Conservation (phyloP, 2,797 vertebrate genomes). For the Chelon labrosus region DNA sequence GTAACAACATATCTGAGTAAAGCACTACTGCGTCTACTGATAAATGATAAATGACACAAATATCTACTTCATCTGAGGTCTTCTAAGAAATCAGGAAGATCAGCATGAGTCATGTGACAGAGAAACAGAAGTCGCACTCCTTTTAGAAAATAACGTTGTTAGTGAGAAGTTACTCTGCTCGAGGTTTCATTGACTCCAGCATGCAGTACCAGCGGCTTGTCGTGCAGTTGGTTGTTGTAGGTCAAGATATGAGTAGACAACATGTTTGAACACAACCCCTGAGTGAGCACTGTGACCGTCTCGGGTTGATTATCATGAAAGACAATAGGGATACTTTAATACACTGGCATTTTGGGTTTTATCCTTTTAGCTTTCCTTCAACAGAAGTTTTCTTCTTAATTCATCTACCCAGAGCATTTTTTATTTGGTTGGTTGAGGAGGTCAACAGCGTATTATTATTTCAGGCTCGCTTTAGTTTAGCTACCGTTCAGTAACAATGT, state of each 20-base stretch:
- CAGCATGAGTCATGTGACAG: not conserved
- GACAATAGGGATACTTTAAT: constrained; percentile 5
- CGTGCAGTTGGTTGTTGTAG: constrained; percentile 16
- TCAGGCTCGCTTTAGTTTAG: not conserved
- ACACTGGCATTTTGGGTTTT: constrained; percentile 9
- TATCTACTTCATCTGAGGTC: constrained; percentile 1
- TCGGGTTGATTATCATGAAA: not conserved
- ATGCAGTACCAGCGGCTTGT: constrained; percentile 63
- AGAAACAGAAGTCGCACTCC: constrained; percentile 45
- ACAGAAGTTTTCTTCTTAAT: not conserved
- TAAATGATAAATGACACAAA: not conserved
- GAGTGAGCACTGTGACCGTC: not conserved
- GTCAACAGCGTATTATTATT: not conserved
- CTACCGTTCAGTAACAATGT: not conserved
- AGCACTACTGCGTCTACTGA: not conserved
- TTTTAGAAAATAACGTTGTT: constrained; percentile 48
- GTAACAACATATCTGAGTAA: not conserved
- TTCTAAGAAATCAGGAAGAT: not conserved
- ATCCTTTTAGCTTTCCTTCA: constrained; percentile 17
- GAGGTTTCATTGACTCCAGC: constrained; percentile 26
- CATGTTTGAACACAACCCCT: not conserved
- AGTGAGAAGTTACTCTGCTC: constrained; percentile 40
- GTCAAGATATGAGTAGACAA: constrained; percentile 2
- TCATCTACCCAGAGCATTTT: not conserved
- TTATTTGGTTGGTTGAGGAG: not conserved